These are phyloP conservation scores for Uropsilus gracilis DNA, from an alignment of 2,113 vertebrate species.

Conservation along the genomic window DNA sequence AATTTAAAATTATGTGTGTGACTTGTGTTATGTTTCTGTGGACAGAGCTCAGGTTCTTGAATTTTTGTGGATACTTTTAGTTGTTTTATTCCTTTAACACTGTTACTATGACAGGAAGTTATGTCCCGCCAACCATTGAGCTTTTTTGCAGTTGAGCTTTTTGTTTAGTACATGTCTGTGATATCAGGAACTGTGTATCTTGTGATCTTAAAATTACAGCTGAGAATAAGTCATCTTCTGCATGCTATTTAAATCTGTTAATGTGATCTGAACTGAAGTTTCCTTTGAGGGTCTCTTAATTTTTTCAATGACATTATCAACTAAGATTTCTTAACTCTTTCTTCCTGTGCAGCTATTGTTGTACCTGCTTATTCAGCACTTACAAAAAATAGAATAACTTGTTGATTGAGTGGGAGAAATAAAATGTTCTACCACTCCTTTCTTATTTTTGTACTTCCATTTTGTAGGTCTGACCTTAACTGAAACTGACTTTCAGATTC, in stretches of 20 bases:
- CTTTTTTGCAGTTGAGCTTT: not conserved
- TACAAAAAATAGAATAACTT: not conserved
- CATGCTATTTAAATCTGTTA: not conserved
- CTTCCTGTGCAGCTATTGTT: not conserved
- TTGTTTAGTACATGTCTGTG: not conserved
- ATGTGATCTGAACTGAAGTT: not conserved
- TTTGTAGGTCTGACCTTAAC: slow-evolving; percentile 15
- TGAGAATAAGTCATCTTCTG: not conserved
- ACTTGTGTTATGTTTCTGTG: not conserved
- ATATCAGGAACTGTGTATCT: not conserved
- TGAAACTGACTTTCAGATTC: slow-evolving; percentile 26
- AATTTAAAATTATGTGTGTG: not conserved
- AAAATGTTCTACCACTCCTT: not conserved
- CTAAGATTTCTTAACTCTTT: not conserved
- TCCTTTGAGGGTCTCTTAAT: not conserved
- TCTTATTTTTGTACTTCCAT: not conserved
- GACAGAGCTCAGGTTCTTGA: not conserved
- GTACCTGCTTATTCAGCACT: not conserved
- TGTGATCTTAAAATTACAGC: not conserved
- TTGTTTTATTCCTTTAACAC: not conserved
- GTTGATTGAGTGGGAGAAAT: not conserved
- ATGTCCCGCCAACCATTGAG: not conserved
- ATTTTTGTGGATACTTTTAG: not conserved
- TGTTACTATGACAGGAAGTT: not conserved
- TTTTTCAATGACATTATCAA: not conserved